Percentiles rank a stretch among this genome's conserved stretches.
These are phyloP conservation scores for Tenualosa ilisha DNA, from an alignment of 2,797 vertebrate species.

Conservation along the genomic window DNA sequence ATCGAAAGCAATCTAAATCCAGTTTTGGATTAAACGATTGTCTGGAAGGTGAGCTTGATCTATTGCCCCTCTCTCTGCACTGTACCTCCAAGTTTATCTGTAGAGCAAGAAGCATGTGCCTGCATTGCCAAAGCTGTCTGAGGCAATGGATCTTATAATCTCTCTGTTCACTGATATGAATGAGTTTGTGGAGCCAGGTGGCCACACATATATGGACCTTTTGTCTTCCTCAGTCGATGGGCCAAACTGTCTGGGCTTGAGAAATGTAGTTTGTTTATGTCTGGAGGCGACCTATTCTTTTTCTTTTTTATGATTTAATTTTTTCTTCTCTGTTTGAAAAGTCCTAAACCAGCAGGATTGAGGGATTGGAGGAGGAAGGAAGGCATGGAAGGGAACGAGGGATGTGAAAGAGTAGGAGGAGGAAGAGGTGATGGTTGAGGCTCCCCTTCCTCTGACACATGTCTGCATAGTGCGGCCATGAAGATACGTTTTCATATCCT, in stretches of 20 bases:
- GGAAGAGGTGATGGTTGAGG: neutral
- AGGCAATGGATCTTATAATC: slow-evolving; percentile 29
- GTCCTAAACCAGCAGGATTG: neutral
- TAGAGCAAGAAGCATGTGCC: slow-evolving; percentile 22
- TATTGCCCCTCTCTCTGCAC: neutral
- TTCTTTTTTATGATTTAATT: too few relatives aligned
- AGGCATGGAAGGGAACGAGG: neutral
- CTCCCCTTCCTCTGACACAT: slow-evolving; percentile 29
- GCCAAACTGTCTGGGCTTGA: slow-evolving; percentile 26
- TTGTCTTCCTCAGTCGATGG: slow-evolving; percentile 12
- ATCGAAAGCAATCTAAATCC: neutral
- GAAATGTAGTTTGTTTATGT: neutral
- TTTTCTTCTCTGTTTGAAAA: neutral
- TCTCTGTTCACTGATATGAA: slow-evolving; percentile 36
- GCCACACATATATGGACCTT: slow-evolving; percentile 17
- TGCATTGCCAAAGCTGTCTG: slow-evolving; percentile 19
- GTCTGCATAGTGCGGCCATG: slow-evolving; percentile 24
- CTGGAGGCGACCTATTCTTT: neutral
- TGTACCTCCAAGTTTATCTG: slow-evolving; percentile 23
- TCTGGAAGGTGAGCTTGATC: slow-evolving; percentile 16
- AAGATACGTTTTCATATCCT: slow-evolving; percentile 6
- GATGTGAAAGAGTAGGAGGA: neutral
- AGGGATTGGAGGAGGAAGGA: neutral
- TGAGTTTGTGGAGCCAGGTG: slow-evolving; percentile 9
- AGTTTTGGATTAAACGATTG: slow-evolving; percentile 20